Evolutionary conservation across 2,113 vertebrate species (phyloP), one percentile per base, ranked within the genome.

Genomic region (Hippocampus zosterae): DNA sequence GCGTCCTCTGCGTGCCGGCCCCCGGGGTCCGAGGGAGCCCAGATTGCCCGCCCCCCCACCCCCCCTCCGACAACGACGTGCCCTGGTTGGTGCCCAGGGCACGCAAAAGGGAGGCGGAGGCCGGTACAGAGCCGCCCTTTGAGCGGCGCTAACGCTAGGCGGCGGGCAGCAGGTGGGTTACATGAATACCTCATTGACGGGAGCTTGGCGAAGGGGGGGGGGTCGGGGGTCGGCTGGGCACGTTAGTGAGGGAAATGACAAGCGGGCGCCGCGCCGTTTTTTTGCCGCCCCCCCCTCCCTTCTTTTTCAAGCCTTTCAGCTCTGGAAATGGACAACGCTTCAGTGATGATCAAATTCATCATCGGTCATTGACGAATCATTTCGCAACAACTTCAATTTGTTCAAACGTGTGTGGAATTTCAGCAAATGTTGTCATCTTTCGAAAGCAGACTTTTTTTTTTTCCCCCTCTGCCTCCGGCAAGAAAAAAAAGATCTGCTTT

Each of bases 151-250:
- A 82, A 82, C 73, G 84, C 80, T 84, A 81, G 85, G 87, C 83
- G 71, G 84, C 84, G 79, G 82, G 76, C 84, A 84, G 88, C 88
- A 89, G 90, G 90, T 90, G 89, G 88, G 87, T 88, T 85, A 87
- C 88, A 90, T 89, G 85, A 90, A 90, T 87, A 88, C 86, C 88
- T 89, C 90, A 91, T 91, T 91, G 85, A 91, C 81, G 80, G 84
- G 81, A 84, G 81, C 1, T 15, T 69, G 60, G 37, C 50, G 3
- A 1, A 62, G 56, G 71, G 70, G 19, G 79, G 74, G 72, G 37
- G 46, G 25, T 2, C 52, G 71, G 70, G 68, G 53, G 73, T 56
- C 16, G 0, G 33, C 2, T 44, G 42, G 3, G 16, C 16, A 48
- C 19, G 48, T 21, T 21, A 19, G 48, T 21, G 50, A 21, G 50